These are phyloP conservation scores for Salpingus planirostris DNA, from an alignment of 2,888 invertebrate genomes.

Conservation along the genomic window DNA sequence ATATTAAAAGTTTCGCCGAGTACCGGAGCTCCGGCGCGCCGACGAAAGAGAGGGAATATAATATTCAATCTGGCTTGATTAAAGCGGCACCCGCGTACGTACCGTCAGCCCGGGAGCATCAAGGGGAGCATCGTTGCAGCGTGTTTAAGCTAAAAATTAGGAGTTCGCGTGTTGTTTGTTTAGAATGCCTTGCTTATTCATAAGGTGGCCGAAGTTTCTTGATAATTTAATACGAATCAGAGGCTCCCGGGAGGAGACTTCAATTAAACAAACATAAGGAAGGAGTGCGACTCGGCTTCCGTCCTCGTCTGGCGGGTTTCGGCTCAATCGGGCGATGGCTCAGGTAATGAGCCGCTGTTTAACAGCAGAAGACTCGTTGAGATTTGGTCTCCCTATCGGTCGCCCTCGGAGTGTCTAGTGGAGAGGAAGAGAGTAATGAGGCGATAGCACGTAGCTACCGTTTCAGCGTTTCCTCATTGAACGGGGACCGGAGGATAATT, in stretches of 20 bases:
- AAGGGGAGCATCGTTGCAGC: too few relatives aligned
- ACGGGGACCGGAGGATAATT: constrained; percentile 11
- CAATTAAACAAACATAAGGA: background rate
- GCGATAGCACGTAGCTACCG: constrained; percentile 12
- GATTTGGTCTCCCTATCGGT: constrained; percentile 10
- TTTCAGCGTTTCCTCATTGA: constrained; percentile 11
- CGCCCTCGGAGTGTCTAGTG: constrained; percentile 9
- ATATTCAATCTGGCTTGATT: constrained; percentile 17
- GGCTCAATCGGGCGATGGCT: constrained; percentile 7
- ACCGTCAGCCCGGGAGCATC: constrained; percentile 2
- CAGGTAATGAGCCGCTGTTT: constrained; percentile 9
- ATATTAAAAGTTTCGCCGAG: constrained; percentile 24
- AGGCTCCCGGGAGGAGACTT: background rate
- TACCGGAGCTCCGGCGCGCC: too few relatives aligned
- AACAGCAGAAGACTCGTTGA: constrained; percentile 11
- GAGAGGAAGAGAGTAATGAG: constrained; percentile 13
- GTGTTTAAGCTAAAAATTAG: constrained; percentile 12
- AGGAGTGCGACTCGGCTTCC: too few relatives aligned
- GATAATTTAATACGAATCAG: constrained; percentile 6
- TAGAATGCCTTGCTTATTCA: constrained; percentile 7
- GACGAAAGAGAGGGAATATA: constrained; percentile 14
- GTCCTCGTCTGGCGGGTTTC: too few relatives aligned
- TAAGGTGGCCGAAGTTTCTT: constrained; percentile 10
- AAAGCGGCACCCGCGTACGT: constrained; percentile 5
- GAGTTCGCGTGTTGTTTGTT: constrained; percentile 5